A percentile compares a stretch with the other conserved stretches of the same genome.
phyloP scores from a whole-genome alignment of 2,113 vertebrate genomes.

The Zosterops lateralis region DNA sequence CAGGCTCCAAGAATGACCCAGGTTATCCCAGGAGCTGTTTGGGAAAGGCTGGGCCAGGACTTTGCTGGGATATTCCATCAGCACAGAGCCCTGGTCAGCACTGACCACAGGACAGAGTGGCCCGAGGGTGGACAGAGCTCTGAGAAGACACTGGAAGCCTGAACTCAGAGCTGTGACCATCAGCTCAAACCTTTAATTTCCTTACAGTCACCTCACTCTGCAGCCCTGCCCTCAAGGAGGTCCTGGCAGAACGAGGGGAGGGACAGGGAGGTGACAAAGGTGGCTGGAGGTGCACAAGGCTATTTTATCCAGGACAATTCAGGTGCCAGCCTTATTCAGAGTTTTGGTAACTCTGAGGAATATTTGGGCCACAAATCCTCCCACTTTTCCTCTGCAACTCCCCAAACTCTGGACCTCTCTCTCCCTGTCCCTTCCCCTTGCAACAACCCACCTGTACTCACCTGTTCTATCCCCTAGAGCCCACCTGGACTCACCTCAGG shows the following conservation, averaged over 20 bases:
- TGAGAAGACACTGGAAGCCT: background rate
- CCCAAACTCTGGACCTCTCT: background rate
- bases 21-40: fast-evolving
- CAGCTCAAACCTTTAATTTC: background rate
- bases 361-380: background rate
- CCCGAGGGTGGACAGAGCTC: background rate
- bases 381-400: background rate
- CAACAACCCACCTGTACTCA: background rate
- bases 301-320: background rate
- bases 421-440: background rate
- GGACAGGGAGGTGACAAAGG: background rate
- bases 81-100: background rate
- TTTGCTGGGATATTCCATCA: no score
- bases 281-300: background rate
- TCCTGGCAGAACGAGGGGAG: background rate
- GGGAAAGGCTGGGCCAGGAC: background rate
- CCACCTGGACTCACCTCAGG: background rate
- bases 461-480: background rate
- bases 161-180: background rate
- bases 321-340: background rate
- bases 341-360: no score
- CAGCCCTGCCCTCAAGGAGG: background rate
- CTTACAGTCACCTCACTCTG: background rate
- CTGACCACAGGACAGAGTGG: fast-evolving
- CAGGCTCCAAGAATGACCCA: fast-evolving